Evolutionary conservation across 2,888 invertebrate species (phyloP), one percentile per base, ranked within the genome.

Genomic region (Toxonevra muliebris): DNA sequence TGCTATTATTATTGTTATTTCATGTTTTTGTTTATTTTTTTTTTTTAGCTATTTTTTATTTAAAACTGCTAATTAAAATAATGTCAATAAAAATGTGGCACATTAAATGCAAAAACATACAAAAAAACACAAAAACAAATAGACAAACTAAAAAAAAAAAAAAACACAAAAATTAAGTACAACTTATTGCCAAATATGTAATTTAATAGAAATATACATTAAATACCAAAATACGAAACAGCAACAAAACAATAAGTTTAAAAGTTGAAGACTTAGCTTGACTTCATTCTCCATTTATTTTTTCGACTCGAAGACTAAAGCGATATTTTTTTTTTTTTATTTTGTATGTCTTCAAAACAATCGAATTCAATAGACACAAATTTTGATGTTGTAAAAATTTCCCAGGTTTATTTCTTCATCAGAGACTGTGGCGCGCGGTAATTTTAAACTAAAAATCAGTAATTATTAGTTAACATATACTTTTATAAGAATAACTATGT

Each of bases 371-470:
- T 53, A 11, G 15, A 15, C 11, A 19, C 4, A 19, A 15, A 9
- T 19, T 53, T 53, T 53, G 11, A 53, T 17, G 15, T 53, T 20
- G 40, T 55, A 12, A 30, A 17, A 2, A 55, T 15, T 17, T 55
- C 13, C 20, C 40, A 30, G 9, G 19, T n/a, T 10, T 53, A 15
- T 53, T 53, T 53, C 53, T 53, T 53, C 53, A n/a, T 15, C 19
- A 19, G 30, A 30, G 7, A 30, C 30, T 30, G 30, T 30, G 30
- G 30, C 30, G 30, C 7, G 30, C 30, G 30, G 30, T 30, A 30
- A 72, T 70, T 70, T 72, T 72, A 72, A 72, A 64, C 68, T 72
- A 66, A 68, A 72, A 72, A 70, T 72, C 68, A 62, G 66, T 72
- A 72, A 72, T 70, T 70, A 71, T 68, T 71, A 71, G 68, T 71